Evolutionary conservation across 2,113 vertebrate species (phyloP).

Genomic region (Echinops telfairi): DNA sequence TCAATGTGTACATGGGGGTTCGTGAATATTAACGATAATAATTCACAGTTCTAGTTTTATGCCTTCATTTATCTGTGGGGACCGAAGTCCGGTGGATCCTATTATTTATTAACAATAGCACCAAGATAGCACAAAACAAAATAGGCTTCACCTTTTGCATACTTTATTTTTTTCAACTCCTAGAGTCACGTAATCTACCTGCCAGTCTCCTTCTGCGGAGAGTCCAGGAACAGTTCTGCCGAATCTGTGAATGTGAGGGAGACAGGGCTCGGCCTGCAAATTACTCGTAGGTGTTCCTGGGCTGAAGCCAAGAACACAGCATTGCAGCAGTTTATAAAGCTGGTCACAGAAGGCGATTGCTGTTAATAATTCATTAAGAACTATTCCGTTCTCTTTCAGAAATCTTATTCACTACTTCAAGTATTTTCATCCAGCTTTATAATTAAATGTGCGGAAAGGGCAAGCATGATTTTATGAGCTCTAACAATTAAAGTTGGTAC

Average conservation of each 20-base stretch:
- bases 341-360: neutral
- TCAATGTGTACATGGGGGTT: neutral
- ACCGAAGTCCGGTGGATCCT: neutral
- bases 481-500: neutral
- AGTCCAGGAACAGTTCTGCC: neutral
- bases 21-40: neutral
- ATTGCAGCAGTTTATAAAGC: neutral
- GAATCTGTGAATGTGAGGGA: neutral
- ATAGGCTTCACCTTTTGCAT: neutral
- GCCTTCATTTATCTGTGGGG: neutral
- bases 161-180: neutral
- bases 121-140: neutral
- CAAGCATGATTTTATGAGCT: slow-evolving; percentile 43
- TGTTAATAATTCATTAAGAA: slow-evolving; percentile 54
- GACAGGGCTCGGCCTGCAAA: neutral
- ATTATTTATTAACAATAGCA: neutral
- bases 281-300: neutral
- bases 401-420: neutral
- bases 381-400: slow-evolving; percentile 7
- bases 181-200: neutral
- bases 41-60: neutral
- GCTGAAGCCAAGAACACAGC: neutral
- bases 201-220: neutral
- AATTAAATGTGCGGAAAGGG: slow-evolving; percentile 48
- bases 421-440: slow-evolving; percentile 49